phyloP scores from a whole-genome alignment of 2,888 invertebrate genomes.

The Metallyticus violacea region DNA sequence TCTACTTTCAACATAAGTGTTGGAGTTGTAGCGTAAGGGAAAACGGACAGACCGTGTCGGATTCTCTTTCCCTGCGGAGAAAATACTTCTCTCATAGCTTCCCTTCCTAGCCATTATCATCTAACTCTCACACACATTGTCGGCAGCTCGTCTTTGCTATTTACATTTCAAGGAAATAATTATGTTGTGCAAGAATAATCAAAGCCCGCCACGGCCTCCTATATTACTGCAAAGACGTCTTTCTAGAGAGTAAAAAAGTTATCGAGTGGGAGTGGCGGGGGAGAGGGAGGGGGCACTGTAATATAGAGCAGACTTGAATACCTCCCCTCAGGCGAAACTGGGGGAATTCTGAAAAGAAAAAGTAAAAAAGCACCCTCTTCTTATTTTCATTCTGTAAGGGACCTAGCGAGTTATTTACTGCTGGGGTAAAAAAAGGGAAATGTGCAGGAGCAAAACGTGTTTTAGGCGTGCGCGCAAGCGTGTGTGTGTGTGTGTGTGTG shows the following conservation, averaged over 20 bases:
- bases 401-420: neutral
- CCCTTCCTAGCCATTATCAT: neutral
- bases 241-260: neutral
- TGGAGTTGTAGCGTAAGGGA: too few relatives aligned
- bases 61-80: neutral
- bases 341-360: neutral
- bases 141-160: neutral
- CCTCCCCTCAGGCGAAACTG: neutral
- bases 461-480: neutral
- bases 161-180: neutral
- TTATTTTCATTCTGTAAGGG: neutral
- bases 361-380: neutral
- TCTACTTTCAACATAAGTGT: neutral
- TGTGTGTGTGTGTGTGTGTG: neutral
- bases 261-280: neutral
- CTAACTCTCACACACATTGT: too few relatives aligned
- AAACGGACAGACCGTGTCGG: too few relatives aligned
- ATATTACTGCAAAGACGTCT: neutral
- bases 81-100: neutral
- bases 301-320: neutral
- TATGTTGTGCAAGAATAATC: neutral
- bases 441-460: neutral
- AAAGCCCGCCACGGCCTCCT: neutral
- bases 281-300: neutral
- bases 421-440: neutral